Conservation (phyloP, 2,113 vertebrate genomes). For the Otolemur garnettii region DNA sequence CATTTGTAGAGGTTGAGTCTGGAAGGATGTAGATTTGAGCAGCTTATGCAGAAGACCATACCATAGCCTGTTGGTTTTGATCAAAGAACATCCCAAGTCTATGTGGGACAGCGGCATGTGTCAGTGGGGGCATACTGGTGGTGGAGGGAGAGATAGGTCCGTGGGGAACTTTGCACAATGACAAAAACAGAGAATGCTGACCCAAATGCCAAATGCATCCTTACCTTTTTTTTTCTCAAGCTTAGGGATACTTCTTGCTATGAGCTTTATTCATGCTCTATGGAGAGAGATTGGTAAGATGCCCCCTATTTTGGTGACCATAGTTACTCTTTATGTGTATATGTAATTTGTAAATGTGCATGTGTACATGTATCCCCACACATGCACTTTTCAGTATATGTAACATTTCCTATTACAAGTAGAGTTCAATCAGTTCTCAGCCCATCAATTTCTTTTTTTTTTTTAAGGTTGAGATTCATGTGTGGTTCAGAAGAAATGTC, state of each 20-base stretch:
- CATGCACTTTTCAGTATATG: background rate
- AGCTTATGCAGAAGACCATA: background rate
- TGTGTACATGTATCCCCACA: background rate
- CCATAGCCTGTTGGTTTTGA: background rate
- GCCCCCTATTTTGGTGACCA: fast-evolving
- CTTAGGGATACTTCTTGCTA: background rate
- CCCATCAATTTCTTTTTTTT: background rate
- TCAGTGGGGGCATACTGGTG: too few relatives aligned
- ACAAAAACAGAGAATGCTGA: background rate
- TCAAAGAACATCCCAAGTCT: background rate
- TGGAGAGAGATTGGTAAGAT: background rate
- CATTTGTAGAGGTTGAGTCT: background rate
- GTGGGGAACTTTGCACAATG: background rate
- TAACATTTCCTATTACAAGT: constrained; percentile 31
- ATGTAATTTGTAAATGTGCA: background rate
- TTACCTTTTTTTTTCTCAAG: background rate
- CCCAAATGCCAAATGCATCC: background rate
- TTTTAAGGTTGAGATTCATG: background rate
- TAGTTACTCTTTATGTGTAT: too few relatives aligned
- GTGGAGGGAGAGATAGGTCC: background rate
- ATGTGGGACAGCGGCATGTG: fast-evolving
- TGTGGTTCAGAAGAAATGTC: background rate
- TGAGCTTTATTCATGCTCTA: background rate
- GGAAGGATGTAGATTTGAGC: background rate
- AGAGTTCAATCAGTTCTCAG: background rate